Percentiles rank a stretch among this genome's conserved stretches.
phyloP scores from a whole-genome alignment of 2,888 invertebrate genomes.

The Scrobipalpa costella region DNA sequence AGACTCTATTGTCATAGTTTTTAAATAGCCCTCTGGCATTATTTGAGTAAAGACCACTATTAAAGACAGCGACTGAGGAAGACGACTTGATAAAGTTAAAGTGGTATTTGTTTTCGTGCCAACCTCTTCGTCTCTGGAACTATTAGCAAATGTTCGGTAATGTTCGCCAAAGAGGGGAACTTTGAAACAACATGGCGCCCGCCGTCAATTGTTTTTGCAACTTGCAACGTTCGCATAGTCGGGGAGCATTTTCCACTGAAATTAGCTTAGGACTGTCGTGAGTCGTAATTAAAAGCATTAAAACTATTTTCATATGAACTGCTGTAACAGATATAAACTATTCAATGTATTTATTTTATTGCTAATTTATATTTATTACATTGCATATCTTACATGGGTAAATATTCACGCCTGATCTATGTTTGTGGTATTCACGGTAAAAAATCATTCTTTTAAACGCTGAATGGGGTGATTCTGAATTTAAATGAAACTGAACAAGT shows the following conservation, averaged over 20 bases:
- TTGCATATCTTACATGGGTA: too few relatives aligned
- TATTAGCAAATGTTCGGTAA: conserved; percentile 15
- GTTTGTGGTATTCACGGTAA: too few relatives aligned
- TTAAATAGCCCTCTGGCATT: too few relatives aligned
- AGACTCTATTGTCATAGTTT: too few relatives aligned
- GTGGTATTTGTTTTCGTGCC: background rate
- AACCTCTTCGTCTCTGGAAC: background rate
- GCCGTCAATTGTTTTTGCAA: conserved; percentile 50
- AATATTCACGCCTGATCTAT: too few relatives aligned
- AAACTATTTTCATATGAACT: conserved; percentile 5
- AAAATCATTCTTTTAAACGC: too few relatives aligned
- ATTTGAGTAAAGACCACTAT: too few relatives aligned
- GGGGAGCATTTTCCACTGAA: conserved; percentile 19
- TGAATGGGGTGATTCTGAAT: too few relatives aligned
- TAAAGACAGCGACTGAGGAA: too few relatives aligned
- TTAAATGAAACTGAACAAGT: too few relatives aligned
- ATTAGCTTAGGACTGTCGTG: conserved; percentile 26
- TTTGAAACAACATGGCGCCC: conserved; percentile 53
- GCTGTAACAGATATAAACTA: background rate
- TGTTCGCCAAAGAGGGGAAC: conserved; percentile 32
- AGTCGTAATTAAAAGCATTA: conserved; percentile 24
- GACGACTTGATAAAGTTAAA: too few relatives aligned
- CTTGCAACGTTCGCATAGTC: conserved; percentile 46
- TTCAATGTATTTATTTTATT: background rate
- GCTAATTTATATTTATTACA: background rate